Conservation (phyloP, 1,140 invertebrate species). For the Drosophila miranda region DNA sequence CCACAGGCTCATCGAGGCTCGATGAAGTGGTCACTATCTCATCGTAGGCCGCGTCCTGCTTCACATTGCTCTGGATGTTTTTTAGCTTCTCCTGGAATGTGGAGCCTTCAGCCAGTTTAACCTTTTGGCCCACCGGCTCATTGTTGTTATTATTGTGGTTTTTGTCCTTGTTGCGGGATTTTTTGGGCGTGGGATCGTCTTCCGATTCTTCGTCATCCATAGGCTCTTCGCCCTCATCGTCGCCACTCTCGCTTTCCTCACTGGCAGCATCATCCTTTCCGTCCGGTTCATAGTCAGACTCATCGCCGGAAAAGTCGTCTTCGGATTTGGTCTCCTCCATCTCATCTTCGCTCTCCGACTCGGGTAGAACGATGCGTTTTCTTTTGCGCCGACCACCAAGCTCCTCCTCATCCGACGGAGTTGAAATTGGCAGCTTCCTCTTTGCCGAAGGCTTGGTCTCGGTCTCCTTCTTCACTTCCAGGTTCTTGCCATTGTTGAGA, state of each 20-base stretch:
- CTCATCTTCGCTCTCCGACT: conserved; percentile 83
- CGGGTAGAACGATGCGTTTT: conserved; percentile 82
- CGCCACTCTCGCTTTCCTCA: conserved; percentile 39
- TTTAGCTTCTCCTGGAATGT: conserved; percentile 71
- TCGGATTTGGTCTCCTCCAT: conserved; percentile 55
- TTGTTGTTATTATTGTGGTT: conserved; percentile 60
- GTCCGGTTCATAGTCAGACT: conserved; percentile 60
- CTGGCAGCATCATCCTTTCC: conserved; percentile 54
- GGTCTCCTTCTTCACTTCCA: conserved; percentile 17
- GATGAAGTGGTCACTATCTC: conserved; percentile 59
- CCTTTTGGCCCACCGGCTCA: conserved; percentile 54
- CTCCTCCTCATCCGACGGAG: conserved; percentile 79
- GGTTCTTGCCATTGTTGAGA: conserved; percentile 35
- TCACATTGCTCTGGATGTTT: conserved; percentile 64
- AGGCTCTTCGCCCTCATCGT: conserved; percentile 35
- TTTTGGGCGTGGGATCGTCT: conserved; percentile 48
- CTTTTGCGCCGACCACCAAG: conserved; percentile 68
- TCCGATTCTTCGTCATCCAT: conserved; percentile 30
- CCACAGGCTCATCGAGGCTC: conserved; percentile 82
- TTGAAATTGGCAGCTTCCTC: conserved; percentile 35
- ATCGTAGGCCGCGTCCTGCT: conserved; percentile 66
- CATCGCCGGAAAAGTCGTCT: conserved; percentile 62
- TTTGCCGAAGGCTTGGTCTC: conserved; percentile 33
- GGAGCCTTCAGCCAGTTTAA: conserved; percentile 43
- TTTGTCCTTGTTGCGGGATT: conserved; percentile 33